A percentile compares a stretch with the other conserved stretches of the same genome.
Conservation (phyloP, 2,888 invertebrate species). For the Hetaerina titia region DNA sequence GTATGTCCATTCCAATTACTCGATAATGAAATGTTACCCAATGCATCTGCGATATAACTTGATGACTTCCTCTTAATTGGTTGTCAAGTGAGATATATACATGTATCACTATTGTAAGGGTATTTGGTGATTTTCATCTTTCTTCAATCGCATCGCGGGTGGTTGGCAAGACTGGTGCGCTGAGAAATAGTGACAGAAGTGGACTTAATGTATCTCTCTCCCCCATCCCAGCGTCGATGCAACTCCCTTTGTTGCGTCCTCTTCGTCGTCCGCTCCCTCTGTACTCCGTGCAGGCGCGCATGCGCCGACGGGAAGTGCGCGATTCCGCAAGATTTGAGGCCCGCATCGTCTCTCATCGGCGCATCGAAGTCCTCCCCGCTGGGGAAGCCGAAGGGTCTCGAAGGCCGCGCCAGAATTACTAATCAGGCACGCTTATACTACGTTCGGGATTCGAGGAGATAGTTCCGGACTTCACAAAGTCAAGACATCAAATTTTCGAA, state of each 20-base stretch:
- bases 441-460: neutral
- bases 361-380: neutral
- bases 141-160: no score
- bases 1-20: no score
- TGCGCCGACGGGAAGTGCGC: slow-evolving; percentile 12
- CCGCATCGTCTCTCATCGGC: slow-evolving; percentile 3
- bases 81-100: no score
- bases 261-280: neutral
- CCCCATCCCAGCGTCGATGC: neutral
- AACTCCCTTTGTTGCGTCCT: neutral
- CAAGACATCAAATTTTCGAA: no score
- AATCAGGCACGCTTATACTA: no score
- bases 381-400: neutral
- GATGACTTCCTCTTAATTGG: no score
- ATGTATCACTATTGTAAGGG: no score
- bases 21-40: no score
- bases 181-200: neutral
- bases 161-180: no score
- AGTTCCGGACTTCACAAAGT: neutral
- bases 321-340: slow-evolving; percentile 18
- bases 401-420: neutral
- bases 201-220: neutral
- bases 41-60: no score
- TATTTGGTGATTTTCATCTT: no score
- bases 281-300: neutral